A percentile compares a stretch with the other conserved stretches of the same genome.
Conservation (phyloP, 1,140 invertebrate species). For the Anoplophora glabripennis region DNA sequence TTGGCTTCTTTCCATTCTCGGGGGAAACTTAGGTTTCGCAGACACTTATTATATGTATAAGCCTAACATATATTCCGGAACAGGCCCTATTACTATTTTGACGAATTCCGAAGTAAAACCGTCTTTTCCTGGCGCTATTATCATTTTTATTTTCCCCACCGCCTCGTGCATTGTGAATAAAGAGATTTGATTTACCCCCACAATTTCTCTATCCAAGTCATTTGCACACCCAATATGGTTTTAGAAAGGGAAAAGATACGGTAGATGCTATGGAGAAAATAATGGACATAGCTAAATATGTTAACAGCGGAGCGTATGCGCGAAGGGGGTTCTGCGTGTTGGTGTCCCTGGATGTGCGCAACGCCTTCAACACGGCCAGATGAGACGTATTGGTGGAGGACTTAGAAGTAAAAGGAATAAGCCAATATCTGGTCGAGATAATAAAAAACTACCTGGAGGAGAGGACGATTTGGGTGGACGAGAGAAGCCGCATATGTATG, state of each 20-base stretch:
- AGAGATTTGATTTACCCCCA: conserved; percentile 27
- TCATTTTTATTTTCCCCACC: conserved; percentile 33
- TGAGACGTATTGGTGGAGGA: conserved; percentile 14
- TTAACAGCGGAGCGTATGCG: not conserved
- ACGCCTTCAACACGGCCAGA: conserved; percentile 25
- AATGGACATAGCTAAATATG: not conserved
- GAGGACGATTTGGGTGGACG: not conserved
- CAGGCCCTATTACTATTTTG: conserved; percentile 16
- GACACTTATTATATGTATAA: no score
- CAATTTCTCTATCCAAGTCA: conserved; percentile 6
- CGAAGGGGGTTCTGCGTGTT: conserved; percentile 6
- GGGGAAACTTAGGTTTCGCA: no score
- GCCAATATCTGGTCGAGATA: not conserved
- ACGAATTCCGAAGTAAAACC: conserved; percentile 15
- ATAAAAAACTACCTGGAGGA: not conserved
- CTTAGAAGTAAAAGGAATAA: not conserved
- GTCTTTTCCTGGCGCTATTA: no score
- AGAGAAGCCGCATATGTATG: no score
- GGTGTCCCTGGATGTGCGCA: conserved; percentile 23
- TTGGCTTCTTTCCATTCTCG: no score
- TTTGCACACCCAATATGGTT: conserved; percentile 13
- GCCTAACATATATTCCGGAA: no score
- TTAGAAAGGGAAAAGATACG: conserved; percentile 1
- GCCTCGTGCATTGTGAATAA: conserved; percentile 34
- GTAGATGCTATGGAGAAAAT: not conserved